These are phyloP conservation scores for Eugnorisma glareosa DNA, from an alignment of 2,888 invertebrate species.

Conservation along the genomic window DNA sequence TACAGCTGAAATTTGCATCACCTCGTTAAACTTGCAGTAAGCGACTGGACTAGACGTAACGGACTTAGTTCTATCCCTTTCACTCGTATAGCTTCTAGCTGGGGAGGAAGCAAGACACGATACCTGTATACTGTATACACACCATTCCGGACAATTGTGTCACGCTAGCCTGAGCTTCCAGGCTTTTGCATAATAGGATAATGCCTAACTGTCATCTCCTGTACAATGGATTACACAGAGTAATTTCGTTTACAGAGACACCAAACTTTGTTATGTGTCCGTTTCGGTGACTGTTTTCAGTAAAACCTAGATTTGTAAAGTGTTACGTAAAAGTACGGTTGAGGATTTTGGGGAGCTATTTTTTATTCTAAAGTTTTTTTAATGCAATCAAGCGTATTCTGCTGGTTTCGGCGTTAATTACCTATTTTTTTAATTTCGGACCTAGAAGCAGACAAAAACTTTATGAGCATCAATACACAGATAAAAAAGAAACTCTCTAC, in stretches of 20 bases:
- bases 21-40: constrained; percentile 57
- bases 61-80: constrained; percentile 37
- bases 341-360: constrained; percentile 16
- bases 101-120: constrained; percentile 32
- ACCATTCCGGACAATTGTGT: constrained; percentile 66
- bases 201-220: constrained; percentile 68
- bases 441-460: background rate
- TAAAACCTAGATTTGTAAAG: constrained; percentile 28
- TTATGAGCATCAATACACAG: background rate
- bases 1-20: constrained; percentile 72
- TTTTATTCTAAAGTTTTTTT: background rate
- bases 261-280: constrained; percentile 40
- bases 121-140: constrained; percentile 33
- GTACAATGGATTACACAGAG: constrained; percentile 62
- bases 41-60: constrained; percentile 51
- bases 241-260: constrained; percentile 51
- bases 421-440: background rate
- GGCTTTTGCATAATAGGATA: constrained; percentile 75
- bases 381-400: background rate
- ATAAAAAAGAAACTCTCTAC: no score
- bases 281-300: constrained; percentile 18
- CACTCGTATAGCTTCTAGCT: constrained; percentile 17
- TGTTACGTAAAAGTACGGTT: constrained; percentile 35
- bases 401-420: background rate
- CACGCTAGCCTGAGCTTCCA: constrained; percentile 61